Conservation (phyloP, 2,797 vertebrate genomes). For the Notoglanidium macrostoma region DNA sequence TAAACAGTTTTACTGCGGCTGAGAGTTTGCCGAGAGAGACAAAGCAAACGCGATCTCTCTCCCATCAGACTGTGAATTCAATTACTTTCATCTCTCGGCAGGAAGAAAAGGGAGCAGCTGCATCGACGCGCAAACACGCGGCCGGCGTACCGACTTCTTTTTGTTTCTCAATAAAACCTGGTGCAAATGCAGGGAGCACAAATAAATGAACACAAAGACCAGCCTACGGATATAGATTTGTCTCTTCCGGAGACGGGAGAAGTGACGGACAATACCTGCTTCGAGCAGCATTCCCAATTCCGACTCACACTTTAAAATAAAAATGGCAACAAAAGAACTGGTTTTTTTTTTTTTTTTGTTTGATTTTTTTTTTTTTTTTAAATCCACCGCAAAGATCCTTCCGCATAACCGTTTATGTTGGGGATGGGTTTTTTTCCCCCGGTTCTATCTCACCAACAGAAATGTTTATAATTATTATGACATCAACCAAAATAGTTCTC, state of each 20-base stretch:
- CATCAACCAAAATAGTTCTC: background rate
- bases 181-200: background rate
- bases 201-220: background rate
- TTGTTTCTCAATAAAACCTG: background rate
- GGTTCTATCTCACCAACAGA: too few relatives aligned
- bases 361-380: too few relatives aligned
- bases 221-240: background rate
- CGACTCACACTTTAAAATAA: background rate
- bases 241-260: too few relatives aligned
- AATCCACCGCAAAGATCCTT: too few relatives aligned
- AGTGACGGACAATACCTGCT: background rate
- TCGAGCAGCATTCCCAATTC: background rate
- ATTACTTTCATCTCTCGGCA: background rate
- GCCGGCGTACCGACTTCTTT: background rate
- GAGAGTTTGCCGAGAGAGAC: background rate
- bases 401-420: too few relatives aligned
- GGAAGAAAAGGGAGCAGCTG: background rate
- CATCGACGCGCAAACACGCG: background rate
- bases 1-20: background rate
- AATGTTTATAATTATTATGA: too few relatives aligned
- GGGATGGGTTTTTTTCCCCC: too few relatives aligned
- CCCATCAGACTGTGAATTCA: background rate
- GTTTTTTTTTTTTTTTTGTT: too few relatives aligned
- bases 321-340: too few relatives aligned
- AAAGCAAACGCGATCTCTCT: background rate